Conservation (phyloP, 2,888 invertebrate genomes). For the Eristalis pertinax region DNA sequence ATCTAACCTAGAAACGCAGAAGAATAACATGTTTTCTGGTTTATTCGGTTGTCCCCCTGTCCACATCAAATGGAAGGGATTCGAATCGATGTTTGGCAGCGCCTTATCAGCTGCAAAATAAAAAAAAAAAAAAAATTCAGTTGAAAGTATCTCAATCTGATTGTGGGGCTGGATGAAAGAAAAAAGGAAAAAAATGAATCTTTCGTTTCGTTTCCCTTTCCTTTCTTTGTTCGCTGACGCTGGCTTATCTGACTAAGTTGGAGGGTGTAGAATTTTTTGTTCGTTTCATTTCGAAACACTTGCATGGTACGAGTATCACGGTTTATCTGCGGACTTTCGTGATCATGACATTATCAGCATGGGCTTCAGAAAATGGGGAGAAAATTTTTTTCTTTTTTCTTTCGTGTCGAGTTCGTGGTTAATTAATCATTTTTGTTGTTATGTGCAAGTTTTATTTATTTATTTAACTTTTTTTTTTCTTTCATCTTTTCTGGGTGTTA, state of each 20-base stretch:
- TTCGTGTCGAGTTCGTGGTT: conserved; percentile 20
- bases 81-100: background rate
- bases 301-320: conserved; percentile 31
- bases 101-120: conserved; percentile 30
- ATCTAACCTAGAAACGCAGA: conserved; percentile 17
- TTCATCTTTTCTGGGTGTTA: background rate
- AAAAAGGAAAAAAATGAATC: background rate
- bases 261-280: conserved; percentile 11
- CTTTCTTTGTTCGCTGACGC: background rate
- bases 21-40: conserved; percentile 29
- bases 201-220: background rate
- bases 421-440: conserved; percentile 46
- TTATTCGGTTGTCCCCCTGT: conserved; percentile 1
- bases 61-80: background rate
- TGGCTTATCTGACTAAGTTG: conserved; percentile 5
- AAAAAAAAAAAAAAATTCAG: background rate
- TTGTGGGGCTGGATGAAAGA: background rate
- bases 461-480: background rate
- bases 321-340: conserved; percentile 34
- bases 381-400: background rate
- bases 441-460: conserved; percentile 31
- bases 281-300: conserved; percentile 28
- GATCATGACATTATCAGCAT: conserved; percentile 51
- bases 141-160: conserved; percentile 1
- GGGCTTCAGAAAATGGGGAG: conserved; percentile 21